Base-by-base conservation (phyloP, 2,113 vertebrate genomes). In the Otocyon megalotis region DNA sequence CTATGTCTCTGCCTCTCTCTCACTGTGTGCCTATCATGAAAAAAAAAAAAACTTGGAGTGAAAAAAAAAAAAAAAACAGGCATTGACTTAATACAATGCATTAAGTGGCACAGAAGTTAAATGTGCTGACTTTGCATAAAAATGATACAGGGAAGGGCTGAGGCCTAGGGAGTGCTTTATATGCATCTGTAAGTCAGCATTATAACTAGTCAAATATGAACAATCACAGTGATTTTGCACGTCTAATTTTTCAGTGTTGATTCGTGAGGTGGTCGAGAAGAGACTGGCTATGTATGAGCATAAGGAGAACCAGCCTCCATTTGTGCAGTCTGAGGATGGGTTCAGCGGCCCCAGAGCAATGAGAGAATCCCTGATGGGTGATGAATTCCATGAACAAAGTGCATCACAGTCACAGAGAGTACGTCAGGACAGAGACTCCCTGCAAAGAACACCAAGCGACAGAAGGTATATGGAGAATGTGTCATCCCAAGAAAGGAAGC, bases 251-350 rank as follows among this genome's bases (percentile, higher is more conserved):
- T 28, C 97, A 99, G 99, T 97, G 95, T 96, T 99, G 98, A 99
- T 99, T 94, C 92, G 98, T 24, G 98, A 98, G 2, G 99, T 99
- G 32, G 97, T 98, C 56, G 97, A 98, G 97, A 98, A 97, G 30
- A 99, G 98, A 26, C 82, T 98, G 48, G 92, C 98, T 1, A 65
- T 24, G 8, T 99, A 98, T 63, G 96, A 96, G 77, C 48, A 0
- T 0, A 94, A 81, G 71, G 77, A 32, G 14, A 0, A 8, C 22
- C 5, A 0, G 17, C 24, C 6, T 1, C 35, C 4, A 0, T 2
- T 35, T 1, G 1, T 2, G 11, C 43, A 2, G 3, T 3, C 56
- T 0, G 37, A 83, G 14, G 10, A 30, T 0, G 1, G 56, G 65
- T 3, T 2, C 0, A 0, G 54, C 0, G n/a, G 1, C 5, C 28